Percentiles rank a stretch among this genome's conserved stretches.
phyloP scores from a whole-genome alignment of 2,888 invertebrate species.

The Augiades crinisus region DNA sequence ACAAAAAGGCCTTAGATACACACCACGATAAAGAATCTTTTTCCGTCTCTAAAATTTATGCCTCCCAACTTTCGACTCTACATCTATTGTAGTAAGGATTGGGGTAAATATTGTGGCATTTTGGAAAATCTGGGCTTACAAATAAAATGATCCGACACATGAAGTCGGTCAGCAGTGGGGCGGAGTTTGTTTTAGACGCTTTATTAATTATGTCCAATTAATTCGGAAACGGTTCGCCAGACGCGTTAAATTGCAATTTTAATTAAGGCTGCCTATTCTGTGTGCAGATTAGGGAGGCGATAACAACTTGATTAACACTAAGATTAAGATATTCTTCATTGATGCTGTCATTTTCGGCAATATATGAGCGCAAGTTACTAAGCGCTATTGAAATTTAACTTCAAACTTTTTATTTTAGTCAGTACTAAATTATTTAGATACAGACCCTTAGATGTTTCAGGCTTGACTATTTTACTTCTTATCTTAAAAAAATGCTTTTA shows the following conservation, averaged over 20 bases:
- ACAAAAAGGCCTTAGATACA: constrained; percentile 79
- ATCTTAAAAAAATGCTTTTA: no score
- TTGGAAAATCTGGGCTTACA: constrained; percentile 41
- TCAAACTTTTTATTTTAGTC: no score
- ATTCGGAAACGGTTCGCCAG: constrained; percentile 66
- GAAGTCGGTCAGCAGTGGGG: constrained; percentile 66
- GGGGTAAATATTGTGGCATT: neutral
- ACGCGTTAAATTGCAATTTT: constrained; percentile 56
- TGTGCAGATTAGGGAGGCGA: constrained; percentile 35
- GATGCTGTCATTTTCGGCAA: no score
- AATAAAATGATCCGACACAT: constrained; percentile 68
- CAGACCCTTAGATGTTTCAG: no score
- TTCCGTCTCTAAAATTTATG: constrained; percentile 35
- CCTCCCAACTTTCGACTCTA: constrained; percentile 41
- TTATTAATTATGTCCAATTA: constrained; percentile 81
- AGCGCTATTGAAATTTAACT: no score
- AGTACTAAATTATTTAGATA: no score
- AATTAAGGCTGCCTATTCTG: constrained; percentile 54
- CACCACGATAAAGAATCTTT: constrained; percentile 60
- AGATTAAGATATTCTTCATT: no score
- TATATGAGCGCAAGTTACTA: no score
- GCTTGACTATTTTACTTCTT: no score
- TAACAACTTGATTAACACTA: constrained; percentile 40
- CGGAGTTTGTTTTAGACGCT: constrained; percentile 73
- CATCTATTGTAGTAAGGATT: constrained; percentile 32